These are phyloP conservation scores for Ditula angustiorana DNA, from an alignment of 2,888 invertebrate species.

Conservation along the genomic window DNA sequence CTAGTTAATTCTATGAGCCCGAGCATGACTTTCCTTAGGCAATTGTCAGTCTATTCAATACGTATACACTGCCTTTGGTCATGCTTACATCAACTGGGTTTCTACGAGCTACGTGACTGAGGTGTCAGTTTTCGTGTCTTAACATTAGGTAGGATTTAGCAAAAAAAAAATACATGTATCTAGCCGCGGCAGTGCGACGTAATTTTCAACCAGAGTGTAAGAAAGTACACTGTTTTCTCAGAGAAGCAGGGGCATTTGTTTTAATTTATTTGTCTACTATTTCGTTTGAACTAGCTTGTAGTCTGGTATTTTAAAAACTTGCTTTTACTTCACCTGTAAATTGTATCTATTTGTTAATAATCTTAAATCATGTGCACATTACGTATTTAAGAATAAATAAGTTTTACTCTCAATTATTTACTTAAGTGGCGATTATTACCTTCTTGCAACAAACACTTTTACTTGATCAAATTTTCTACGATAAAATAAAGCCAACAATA, in stretches of 20 bases:
- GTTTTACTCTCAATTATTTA: conserved; percentile 28
- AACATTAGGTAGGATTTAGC: no score
- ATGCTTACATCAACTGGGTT: conserved; percentile 21
- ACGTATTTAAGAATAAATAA: conserved; percentile 25
- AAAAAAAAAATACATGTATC: no score
- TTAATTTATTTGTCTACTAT: neutral
- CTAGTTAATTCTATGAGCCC: no score
- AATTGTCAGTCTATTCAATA: no score
- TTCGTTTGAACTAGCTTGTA: neutral
- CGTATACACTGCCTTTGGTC: no score
- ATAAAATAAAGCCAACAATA: conserved; percentile 13
- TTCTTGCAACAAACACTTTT: conserved; percentile 19
- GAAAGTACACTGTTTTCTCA: no score
- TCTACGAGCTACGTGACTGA: conserved; percentile 18
- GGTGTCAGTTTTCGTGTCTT: no score
- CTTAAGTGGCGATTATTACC: conserved; percentile 14
- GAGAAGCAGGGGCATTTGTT: no score
- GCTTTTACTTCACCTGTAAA: neutral
- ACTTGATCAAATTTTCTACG: neutral
- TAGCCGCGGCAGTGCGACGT: no score
- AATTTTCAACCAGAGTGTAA: no score
- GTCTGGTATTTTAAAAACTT: no score
- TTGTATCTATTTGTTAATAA: conserved; percentile 15
- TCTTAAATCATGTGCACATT: conserved; percentile 17
- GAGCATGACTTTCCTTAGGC: no score